Conservation (phyloP, 30 jellyfish, hydroid and myxozoan genomes). For the Phacellophora camtschatica region DNA sequence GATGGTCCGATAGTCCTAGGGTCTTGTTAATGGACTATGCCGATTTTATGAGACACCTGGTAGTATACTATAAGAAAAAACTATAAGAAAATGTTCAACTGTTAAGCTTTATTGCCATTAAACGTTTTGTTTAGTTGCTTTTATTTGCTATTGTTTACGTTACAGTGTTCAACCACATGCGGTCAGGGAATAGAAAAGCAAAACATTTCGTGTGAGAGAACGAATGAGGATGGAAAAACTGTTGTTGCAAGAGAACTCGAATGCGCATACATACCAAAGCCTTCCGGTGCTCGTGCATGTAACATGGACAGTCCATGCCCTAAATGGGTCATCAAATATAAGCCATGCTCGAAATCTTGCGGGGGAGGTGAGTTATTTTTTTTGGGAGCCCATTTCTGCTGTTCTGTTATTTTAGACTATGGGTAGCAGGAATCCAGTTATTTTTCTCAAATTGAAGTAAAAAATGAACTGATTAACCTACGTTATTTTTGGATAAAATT, state of each 20-base stretch:
- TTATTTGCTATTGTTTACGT: not conserved
- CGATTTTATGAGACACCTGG: too few relatives aligned
- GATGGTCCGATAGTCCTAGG: too few relatives aligned
- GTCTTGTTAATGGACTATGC: too few relatives aligned
- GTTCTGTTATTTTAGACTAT: too few relatives aligned
- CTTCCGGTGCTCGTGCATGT: conserved; percentile 36
- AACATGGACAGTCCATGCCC: conserved; percentile 73
- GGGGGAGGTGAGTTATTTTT: conserved; percentile 62
- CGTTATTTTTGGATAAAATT: too few relatives aligned
- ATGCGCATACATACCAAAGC: conserved; percentile 37
- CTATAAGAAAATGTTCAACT: too few relatives aligned
- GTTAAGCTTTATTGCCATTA: not conserved
- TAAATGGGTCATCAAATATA: conserved; percentile 47
- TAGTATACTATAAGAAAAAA: too few relatives aligned
- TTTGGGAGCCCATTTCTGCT: too few relatives aligned
- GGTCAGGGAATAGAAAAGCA: conserved; percentile 63
- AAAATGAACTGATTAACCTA: too few relatives aligned
- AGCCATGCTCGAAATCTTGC: conserved; percentile 69
- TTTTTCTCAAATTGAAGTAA: too few relatives aligned
- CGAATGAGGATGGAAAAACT: conserved; percentile 48
- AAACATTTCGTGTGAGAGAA: conserved; percentile 37
- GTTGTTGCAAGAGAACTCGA: conserved; percentile 30
- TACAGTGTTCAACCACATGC: conserved; percentile 78
- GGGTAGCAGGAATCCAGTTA: too few relatives aligned
- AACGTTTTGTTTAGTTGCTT: not conserved